Conservation (phyloP, 2,888 invertebrate genomes). For the Agrenia bidenticulata region DNA sequence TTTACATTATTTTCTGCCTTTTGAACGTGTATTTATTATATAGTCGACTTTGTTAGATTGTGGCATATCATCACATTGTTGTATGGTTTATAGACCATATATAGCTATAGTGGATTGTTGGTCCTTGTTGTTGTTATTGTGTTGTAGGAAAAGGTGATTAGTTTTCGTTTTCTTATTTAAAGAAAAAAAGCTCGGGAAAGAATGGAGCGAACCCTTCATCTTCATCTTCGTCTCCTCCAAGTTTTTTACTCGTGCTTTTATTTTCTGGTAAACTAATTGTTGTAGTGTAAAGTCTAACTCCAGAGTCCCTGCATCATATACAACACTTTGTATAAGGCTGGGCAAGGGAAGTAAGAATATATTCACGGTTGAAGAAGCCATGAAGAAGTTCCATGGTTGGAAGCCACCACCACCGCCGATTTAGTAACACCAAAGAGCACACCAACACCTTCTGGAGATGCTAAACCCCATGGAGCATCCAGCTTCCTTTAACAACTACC, state of each 20-base stretch:
- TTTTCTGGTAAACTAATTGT: too few species aligned
- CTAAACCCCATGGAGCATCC: slow-evolving; percentile 2
- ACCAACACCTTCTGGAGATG: slow-evolving; percentile 5
- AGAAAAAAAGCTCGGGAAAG: too few species aligned
- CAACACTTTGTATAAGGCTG: too few species aligned
- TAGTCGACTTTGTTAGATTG: slow-evolving; percentile 13
- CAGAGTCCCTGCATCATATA: too few species aligned
- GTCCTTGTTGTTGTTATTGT: neutral
- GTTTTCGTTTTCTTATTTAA: too few species aligned
- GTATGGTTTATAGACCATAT: neutral
- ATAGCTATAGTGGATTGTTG: neutral
- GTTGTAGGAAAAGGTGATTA: neutral
- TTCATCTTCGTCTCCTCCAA: too few species aligned
- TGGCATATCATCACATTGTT: neutral
- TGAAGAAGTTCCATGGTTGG: too few species aligned
- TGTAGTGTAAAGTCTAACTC: too few species aligned
- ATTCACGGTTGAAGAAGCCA: slow-evolving; percentile 5
- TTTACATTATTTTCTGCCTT: slow-evolving; percentile 11
- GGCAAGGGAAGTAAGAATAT: neutral
- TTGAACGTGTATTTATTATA: slow-evolving; percentile 5
- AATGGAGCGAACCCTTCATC: too few species aligned
- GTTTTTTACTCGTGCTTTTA: too few species aligned
- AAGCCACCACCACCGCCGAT: too few species aligned
- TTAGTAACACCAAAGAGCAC: neutral
- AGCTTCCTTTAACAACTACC: neutral